Evolutionary conservation across 2,797 vertebrate genomes (phyloP).

Genomic region (Darevskia mixta): DNA sequence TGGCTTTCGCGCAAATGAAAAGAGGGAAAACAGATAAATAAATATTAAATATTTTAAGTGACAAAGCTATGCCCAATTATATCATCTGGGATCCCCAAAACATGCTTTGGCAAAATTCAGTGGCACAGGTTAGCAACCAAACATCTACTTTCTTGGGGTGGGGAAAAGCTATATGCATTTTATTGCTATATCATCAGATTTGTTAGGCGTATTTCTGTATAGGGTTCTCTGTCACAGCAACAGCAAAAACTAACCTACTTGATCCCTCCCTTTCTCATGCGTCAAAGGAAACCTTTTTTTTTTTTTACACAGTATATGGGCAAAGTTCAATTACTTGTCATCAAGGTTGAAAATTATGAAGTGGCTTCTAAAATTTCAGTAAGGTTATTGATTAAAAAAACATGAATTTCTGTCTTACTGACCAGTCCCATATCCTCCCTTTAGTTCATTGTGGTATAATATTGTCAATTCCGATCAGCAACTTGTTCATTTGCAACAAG

Average conservation of each 20-base stretch:
- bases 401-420: background rate
- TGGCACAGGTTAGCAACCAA: background rate
- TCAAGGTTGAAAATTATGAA: background rate
- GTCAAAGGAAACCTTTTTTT: background rate
- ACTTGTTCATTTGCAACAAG: background rate
- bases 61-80: constrained; percentile 5
- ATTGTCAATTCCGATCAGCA: background rate
- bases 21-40: constrained; percentile 42
- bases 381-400: background rate
- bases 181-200: constrained; percentile 44
- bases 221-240: constrained; percentile 18
- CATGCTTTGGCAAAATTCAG: constrained; percentile 7
- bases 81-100: background rate
- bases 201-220: constrained; percentile 7
- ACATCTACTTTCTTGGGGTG: constrained; percentile 39
- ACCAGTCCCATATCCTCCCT: background rate
- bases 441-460: background rate
- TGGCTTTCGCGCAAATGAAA: constrained; percentile 82
- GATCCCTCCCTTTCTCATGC: background rate
- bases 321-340: background rate
- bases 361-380: background rate
- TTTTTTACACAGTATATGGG: background rate
- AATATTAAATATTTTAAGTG: background rate
- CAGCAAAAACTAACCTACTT: constrained; percentile 9
- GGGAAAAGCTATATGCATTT: constrained; percentile 42